Conservation (phyloP, 2,797 vertebrate species). For the Geotria australis region DNA sequence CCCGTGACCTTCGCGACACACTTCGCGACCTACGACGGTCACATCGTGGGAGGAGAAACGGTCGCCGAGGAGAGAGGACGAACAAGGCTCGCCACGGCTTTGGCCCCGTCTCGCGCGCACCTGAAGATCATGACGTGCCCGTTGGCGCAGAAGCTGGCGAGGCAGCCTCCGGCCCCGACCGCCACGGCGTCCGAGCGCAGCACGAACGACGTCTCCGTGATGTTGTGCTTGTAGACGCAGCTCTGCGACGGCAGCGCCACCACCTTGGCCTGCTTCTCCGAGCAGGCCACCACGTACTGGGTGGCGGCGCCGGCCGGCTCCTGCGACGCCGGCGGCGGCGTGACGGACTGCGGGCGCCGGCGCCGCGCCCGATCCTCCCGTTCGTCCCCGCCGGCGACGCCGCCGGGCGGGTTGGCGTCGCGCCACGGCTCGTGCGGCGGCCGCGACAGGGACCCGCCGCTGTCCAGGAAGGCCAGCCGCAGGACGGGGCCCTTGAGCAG, state of each 20-base stretch:
- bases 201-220: slow-evolving; percentile 89
- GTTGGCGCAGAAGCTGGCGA: slow-evolving; percentile 90
- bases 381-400: slow-evolving; percentile 13
- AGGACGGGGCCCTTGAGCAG: slow-evolving; percentile 66
- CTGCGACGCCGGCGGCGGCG: slow-evolving; percentile 46
- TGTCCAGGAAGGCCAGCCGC: slow-evolving; percentile 54
- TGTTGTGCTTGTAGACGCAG: slow-evolving; percentile 80
- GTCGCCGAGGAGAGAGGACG: too few relatives aligned
- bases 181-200: slow-evolving; percentile 56
- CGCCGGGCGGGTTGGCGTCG: slow-evolving; percentile 18
- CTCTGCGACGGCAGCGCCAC: slow-evolving; percentile 81
- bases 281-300: slow-evolving; percentile 68
- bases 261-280: slow-evolving; percentile 93
- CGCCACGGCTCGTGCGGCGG: slow-evolving; percentile 65
- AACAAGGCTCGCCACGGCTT: too few relatives aligned
- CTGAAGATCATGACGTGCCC: slow-evolving; percentile 93
- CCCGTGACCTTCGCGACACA: too few relatives aligned
- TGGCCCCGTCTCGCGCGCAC: too few relatives aligned
- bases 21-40: too few relatives aligned
- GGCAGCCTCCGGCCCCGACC: slow-evolving; percentile 49
- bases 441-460: slow-evolving; percentile 31
- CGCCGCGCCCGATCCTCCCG: slow-evolving; percentile 40
- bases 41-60: too few relatives aligned
- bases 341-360: slow-evolving; percentile 32
- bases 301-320: slow-evolving; percentile 47